These are phyloP conservation scores for Falco punctatus DNA, from an alignment of 2,113 vertebrate species.

Conservation along the genomic window DNA sequence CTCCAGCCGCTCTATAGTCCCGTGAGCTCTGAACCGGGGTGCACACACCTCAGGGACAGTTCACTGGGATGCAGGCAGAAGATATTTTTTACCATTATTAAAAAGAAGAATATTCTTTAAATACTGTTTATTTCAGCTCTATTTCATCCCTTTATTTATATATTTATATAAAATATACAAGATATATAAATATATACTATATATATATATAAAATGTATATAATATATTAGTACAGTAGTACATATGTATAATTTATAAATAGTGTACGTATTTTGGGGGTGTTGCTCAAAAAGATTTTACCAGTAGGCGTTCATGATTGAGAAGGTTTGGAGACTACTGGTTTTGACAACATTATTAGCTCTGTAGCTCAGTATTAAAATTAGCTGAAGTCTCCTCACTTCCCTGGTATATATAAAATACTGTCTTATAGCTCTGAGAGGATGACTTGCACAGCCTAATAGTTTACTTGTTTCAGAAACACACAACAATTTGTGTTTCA, in stretches of 20 bases:
- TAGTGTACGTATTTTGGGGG: rapidly evolving
- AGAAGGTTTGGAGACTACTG: not conserved
- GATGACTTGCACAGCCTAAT: not conserved
- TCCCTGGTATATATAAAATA: not conserved
- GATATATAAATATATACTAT: no score
- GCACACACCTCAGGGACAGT: not conserved
- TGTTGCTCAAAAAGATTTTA: not conserved
- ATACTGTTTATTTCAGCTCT: not conserved
- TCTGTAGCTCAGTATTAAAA: not conserved
- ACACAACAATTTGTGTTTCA: not conserved
- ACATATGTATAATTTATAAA: not conserved
- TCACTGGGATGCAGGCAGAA: not conserved
- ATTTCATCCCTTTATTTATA: not conserved
- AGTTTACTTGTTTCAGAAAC: not conserved
- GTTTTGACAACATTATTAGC: not conserved
- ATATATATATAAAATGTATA: no score
- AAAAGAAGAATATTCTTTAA: not conserved
- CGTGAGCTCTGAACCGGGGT: not conserved
- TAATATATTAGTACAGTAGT: not conserved
- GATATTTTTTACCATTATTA: not conserved
- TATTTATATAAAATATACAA: no score
- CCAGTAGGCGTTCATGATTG: not conserved
- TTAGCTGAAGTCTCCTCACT: not conserved
- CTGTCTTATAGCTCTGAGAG: not conserved
- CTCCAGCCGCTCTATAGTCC: not conserved